Evolutionary conservation across 2,888 invertebrate species (phyloP).

Genomic region (Tromatobia lineatoria): DNA sequence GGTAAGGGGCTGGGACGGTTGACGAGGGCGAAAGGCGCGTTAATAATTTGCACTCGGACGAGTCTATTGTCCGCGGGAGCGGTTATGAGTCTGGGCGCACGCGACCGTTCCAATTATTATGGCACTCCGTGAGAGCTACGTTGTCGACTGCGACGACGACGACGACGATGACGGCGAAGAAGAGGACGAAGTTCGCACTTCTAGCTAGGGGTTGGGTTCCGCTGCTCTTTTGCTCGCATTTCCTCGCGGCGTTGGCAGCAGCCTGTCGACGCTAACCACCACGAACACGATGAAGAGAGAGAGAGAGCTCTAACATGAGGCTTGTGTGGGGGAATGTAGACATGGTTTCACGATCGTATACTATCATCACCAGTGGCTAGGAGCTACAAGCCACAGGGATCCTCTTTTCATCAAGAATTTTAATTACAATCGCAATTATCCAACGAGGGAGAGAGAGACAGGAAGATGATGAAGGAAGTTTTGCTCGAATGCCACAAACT

Average conservation of each 20-base stretch:
- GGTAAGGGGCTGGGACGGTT: constrained; percentile 37
- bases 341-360: constrained; percentile 18
- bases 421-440: constrained; percentile 84
- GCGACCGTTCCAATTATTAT: constrained; percentile 85
- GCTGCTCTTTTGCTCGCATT: constrained; percentile 70
- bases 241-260: constrained; percentile 41
- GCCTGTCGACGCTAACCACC: constrained; percentile 50
- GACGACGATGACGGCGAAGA: constrained; percentile 39
- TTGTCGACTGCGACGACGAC: constrained; percentile 56
- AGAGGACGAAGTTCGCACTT: constrained; percentile 40
- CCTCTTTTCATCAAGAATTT: constrained; percentile 80
- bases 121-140: constrained; percentile 75
- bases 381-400: constrained; percentile 27
- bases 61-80: constrained; percentile 81
- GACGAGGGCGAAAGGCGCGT: constrained; percentile 75
- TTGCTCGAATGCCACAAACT: constrained; percentile 76
- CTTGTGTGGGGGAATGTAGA: neutral
- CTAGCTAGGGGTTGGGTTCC: constrained; percentile 32
- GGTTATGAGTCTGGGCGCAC: constrained; percentile 74
- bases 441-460: constrained; percentile 9
- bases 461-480: constrained; percentile 68
- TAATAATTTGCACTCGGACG: constrained; percentile 84
- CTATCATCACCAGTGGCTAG: constrained; percentile 40
- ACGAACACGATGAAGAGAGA: neutral
- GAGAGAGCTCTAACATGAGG: neutral